A percentile compares a stretch with the other conserved stretches of the same genome.
These are phyloP conservation scores for Agonopterix heracliana DNA, from an alignment of 2,888 invertebrate species.

Conservation along the genomic window DNA sequence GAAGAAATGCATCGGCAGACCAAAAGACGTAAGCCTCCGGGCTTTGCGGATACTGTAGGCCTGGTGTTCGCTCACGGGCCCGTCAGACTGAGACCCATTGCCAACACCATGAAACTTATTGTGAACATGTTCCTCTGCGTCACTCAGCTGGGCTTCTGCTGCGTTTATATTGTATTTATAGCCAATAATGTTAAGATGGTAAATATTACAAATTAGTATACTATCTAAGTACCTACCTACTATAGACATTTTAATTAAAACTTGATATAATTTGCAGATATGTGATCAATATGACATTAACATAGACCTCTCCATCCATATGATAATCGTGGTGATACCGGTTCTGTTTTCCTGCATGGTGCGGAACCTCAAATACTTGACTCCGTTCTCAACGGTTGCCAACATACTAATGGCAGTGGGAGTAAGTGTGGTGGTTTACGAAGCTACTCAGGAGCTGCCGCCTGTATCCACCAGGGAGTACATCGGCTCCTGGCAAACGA, in stretches of 20 bases:
- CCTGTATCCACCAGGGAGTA: conserved; percentile 75
- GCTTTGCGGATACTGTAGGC: conserved; percentile 90
- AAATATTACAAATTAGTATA: conserved; percentile 12
- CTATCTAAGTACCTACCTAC: no score
- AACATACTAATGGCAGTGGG: conserved; percentile 89
- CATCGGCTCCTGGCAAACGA: conserved; percentile 76
- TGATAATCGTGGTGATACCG: conserved; percentile 83
- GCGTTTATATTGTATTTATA: conserved; percentile 97
- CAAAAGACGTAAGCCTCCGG: conserved; percentile 75
- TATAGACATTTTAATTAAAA: no score
- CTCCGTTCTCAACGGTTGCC: conserved; percentile 94
- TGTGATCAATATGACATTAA: conserved; percentile 78
- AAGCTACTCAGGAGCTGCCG: conserved; percentile 84
- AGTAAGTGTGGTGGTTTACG: conserved; percentile 84
- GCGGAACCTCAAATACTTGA: conserved; percentile 90
- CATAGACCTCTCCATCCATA: conserved; percentile 81
- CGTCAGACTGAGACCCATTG: conserved; percentile 74
- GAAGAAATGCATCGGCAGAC: conserved; percentile 78
- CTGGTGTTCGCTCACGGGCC: conserved; percentile 88
- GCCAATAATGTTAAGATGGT: conserved; percentile 90
- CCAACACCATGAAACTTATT: conserved; percentile 78
- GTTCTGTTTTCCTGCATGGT: conserved; percentile 85
- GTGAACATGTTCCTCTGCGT: conserved; percentile 93
- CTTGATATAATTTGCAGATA: conserved; percentile 66
- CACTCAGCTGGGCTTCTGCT: conserved; percentile 99